Evolutionary conservation across 1,140 invertebrate genomes (phyloP).

Genomic region (Drosophila yakuba): DNA sequence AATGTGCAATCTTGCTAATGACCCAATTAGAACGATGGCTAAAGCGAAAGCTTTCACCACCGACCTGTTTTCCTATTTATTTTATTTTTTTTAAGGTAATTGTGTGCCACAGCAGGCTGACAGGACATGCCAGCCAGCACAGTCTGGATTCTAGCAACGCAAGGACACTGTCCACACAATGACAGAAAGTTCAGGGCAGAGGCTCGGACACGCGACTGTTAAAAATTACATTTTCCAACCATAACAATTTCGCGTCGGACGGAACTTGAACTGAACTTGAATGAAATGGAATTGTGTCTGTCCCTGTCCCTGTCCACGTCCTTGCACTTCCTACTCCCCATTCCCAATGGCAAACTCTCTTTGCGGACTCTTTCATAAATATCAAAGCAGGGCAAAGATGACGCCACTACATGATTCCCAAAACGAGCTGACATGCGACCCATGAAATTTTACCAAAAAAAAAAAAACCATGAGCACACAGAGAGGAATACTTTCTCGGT

Average conservation of each 20-base stretch:
- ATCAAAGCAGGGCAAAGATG: slow-evolving; percentile 58
- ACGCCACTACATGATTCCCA: slow-evolving; percentile 38
- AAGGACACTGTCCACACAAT: slow-evolving; percentile 45
- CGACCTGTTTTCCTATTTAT: slow-evolving; percentile 13
- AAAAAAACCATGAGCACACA: slow-evolving; percentile 14
- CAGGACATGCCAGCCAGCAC: slow-evolving; percentile 24
- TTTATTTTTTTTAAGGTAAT: slow-evolving; percentile 6
- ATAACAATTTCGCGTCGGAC: slow-evolving; percentile 30
- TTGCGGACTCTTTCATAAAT: slow-evolving; percentile 57
- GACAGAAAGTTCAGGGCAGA: background rate
- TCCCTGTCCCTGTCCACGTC: slow-evolving; percentile 7
- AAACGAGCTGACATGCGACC: slow-evolving; percentile 8
- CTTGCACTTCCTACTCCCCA: slow-evolving; percentile 10
- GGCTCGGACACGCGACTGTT: slow-evolving; percentile 31
- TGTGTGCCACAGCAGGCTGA: no score
- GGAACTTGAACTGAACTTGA: slow-evolving; percentile 22
- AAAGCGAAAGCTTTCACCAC: slow-evolving; percentile 45
- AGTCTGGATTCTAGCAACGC: slow-evolving; percentile 47
- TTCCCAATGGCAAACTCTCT: background rate
- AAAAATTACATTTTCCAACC: slow-evolving; percentile 36
- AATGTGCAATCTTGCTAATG: slow-evolving; percentile 66
- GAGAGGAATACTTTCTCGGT: slow-evolving; percentile 40
- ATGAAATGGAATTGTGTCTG: slow-evolving; percentile 25
- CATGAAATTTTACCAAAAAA: slow-evolving; percentile 5
- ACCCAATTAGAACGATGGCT: slow-evolving; percentile 62